These are phyloP conservation scores for Himalopsyche anomala DNA, from an alignment of 2,888 invertebrate species.

Conservation along the genomic window DNA sequence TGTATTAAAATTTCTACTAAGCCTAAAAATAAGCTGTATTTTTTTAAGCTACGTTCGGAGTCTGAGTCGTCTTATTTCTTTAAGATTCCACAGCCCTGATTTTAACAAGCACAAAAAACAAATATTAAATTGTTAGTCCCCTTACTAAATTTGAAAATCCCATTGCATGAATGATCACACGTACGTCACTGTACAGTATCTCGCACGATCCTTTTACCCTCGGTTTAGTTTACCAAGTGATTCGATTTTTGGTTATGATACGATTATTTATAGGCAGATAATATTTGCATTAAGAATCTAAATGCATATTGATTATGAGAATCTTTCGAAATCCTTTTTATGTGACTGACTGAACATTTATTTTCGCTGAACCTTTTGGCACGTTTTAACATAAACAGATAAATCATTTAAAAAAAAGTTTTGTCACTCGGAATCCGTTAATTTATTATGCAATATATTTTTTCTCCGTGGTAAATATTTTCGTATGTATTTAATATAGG, in stretches of 20 bases:
- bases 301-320: slow-evolving; percentile 63
- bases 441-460: neutral
- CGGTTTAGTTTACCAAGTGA: slow-evolving; percentile 11
- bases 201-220: neutral
- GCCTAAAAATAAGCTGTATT: too few relatives aligned
- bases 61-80: too few relatives aligned
- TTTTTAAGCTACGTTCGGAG: too few relatives aligned
- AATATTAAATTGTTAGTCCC: too few relatives aligned
- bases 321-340: slow-evolving; percentile 51
- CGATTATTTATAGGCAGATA: slow-evolving; percentile 51
- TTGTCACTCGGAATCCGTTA: neutral
- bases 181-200: neutral
- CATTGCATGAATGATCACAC: too few relatives aligned
- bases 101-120: too few relatives aligned
- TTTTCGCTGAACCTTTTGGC: slow-evolving; percentile 19
- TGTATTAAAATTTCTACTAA: too few relatives aligned
- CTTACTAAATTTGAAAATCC: too few relatives aligned
- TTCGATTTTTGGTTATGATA: slow-evolving; percentile 24
- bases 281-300: slow-evolving; percentile 51
- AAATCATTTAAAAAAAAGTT: neutral
- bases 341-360: slow-evolving; percentile 57
- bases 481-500: too few relatives aligned
- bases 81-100: too few relatives aligned
- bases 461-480: neutral
- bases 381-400: slow-evolving; percentile 20